Conservation (phyloP, 2,888 invertebrate species). For the Lingula anatina region DNA sequence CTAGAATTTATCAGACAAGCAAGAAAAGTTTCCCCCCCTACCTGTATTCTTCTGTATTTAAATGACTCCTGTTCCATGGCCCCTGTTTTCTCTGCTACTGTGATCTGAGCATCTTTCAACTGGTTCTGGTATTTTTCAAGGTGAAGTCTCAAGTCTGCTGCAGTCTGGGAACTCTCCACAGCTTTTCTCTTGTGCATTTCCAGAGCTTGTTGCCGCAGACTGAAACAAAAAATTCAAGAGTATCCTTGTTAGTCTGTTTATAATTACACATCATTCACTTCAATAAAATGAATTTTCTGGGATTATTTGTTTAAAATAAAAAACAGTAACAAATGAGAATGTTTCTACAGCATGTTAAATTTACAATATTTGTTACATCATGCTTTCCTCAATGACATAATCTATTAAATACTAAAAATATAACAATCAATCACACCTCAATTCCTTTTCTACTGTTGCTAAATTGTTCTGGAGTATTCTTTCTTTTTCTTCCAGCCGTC, state of each 20-base stretch:
- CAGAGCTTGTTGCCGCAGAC: slow-evolving; percentile 90
- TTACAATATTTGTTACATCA: no score
- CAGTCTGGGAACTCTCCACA: slow-evolving; percentile 93
- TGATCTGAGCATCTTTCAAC: slow-evolving; percentile 94
- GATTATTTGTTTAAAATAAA: no score
- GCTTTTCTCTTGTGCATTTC: slow-evolving; percentile 98
- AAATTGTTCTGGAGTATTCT: slow-evolving; percentile 85
- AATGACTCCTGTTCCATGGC: slow-evolving; percentile 93
- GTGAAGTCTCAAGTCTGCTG: slow-evolving; percentile 93
- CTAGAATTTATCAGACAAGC: no score
- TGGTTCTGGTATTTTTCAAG: slow-evolving; percentile 96
- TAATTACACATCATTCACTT: no score
- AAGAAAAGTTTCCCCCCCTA: no score
- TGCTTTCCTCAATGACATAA: no score
- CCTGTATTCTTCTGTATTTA: slow-evolving; percentile 81
- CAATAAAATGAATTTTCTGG: no score
- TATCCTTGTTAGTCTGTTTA: no score
- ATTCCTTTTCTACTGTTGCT: slow-evolving; percentile 89
- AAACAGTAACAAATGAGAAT: no score
- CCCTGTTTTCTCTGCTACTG: slow-evolving; percentile 93
- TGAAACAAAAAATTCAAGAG: slow-evolving; percentile 14
- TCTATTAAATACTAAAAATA: no score
- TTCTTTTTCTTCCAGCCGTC: slow-evolving; percentile 94
- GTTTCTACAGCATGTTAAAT: no score
- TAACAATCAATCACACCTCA: no score